Evolutionary conservation across 2,888 invertebrate species (phyloP).

Genomic region (Lasioglossum vierecki): DNA sequence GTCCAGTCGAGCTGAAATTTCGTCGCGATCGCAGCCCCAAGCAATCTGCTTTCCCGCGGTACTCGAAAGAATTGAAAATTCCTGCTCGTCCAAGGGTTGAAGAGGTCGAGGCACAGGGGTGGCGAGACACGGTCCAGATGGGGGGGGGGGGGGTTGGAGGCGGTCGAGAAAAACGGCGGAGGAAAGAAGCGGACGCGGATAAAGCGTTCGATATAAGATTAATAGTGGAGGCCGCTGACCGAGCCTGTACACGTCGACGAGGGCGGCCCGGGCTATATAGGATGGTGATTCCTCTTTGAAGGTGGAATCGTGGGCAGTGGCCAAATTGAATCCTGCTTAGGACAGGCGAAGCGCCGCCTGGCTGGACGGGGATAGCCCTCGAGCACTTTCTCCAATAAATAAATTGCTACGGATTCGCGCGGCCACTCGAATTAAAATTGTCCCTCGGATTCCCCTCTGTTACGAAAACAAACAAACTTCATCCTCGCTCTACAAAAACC

Average conservation of each 20-base stretch:
- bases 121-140: slow-evolving; percentile 21
- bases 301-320: slow-evolving; percentile 81
- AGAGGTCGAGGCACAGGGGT: slow-evolving; percentile 58
- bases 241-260: slow-evolving; percentile 70
- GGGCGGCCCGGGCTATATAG: slow-evolving; percentile 68
- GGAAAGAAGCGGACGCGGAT: slow-evolving; percentile 75
- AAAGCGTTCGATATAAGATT: slow-evolving; percentile 84
- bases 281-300: slow-evolving; percentile 83
- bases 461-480: not conserved
- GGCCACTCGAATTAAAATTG: slow-evolving; percentile 58
- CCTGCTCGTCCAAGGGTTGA: slow-evolving; percentile 78
- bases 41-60: slow-evolving; percentile 67
- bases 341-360: slow-evolving; percentile 73
- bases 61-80: slow-evolving; percentile 81
- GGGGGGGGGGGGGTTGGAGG: slow-evolving; percentile 34
- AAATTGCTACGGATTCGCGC: slow-evolving; percentile 75
- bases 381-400: slow-evolving; percentile 79
- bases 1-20: slow-evolving; percentile 37
- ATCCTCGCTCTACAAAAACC: not conserved
- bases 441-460: slow-evolving; percentile 1
- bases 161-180: slow-evolving; percentile 24
- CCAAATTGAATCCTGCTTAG: slow-evolving; percentile 84
- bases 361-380: slow-evolving; percentile 62
- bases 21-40: slow-evolving; percentile 32
- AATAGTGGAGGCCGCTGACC: slow-evolving; percentile 80